These are phyloP conservation scores for Esox lucius DNA, from an alignment of 2,797 vertebrate species.

Conservation along the genomic window DNA sequence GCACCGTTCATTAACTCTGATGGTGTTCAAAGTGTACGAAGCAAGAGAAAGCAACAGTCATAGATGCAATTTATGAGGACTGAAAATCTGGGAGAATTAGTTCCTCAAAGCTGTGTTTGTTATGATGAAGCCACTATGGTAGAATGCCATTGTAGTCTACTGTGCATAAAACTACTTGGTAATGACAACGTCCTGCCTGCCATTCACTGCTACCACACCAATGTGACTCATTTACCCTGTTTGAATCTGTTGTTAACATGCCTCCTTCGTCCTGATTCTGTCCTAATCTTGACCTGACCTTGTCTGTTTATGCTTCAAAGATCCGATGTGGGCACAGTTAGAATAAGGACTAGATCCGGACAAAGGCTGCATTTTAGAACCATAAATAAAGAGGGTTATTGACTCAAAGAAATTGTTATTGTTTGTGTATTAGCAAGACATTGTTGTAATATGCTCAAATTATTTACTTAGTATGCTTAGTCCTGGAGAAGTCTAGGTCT, in stretches of 20 bases:
- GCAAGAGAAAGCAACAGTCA: not conserved
- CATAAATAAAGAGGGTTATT: not conserved
- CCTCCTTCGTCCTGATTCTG: too few species aligned
- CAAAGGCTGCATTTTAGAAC: too few species aligned
- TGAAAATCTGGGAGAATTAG: constrained; percentile 9
- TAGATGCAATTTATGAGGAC: not conserved
- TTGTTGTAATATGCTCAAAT: not conserved
- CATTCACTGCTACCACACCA: not conserved
- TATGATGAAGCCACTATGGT: not conserved
- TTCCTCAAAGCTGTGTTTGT: not conserved
- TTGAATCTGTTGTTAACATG: too few species aligned
- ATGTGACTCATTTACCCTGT: not conserved
- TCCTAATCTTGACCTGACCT: too few species aligned
- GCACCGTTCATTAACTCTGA: not conserved
- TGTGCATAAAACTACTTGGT: not conserved
- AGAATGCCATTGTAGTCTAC: not conserved
- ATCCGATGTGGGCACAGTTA: too few species aligned
- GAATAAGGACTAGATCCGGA: too few species aligned
- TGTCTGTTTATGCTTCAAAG: too few species aligned
- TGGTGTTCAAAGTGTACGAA: not conserved
- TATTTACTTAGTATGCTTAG: not conserved
- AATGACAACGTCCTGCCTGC: not conserved
- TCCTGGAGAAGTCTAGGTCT: not conserved
- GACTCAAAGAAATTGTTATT: not conserved
- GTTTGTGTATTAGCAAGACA: not conserved